Conservation (phyloP, 2,888 invertebrate species). For the Pilophorus perplexus region DNA sequence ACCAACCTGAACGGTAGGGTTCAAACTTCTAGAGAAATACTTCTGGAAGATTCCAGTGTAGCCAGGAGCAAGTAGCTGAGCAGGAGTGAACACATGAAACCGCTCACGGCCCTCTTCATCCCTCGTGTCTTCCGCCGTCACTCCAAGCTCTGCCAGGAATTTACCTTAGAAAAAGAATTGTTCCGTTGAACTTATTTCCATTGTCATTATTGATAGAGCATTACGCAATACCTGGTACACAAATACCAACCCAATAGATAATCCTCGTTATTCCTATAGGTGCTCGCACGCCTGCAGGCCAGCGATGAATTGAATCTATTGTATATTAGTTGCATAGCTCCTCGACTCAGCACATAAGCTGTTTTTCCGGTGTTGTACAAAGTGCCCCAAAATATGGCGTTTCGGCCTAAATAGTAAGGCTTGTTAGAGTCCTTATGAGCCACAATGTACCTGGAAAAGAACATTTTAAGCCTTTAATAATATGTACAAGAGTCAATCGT, state of each 20-base stretch:
- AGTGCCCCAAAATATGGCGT: constrained; percentile 58
- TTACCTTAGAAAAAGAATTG: constrained; percentile 56
- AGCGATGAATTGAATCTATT: constrained; percentile 53
- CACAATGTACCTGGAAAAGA: constrained; percentile 50
- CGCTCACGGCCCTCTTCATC: constrained; percentile 56
- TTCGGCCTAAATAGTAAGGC: constrained; percentile 59
- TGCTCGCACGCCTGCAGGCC: constrained; percentile 55
- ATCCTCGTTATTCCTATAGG: constrained; percentile 60
- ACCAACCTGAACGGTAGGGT: constrained; percentile 52
- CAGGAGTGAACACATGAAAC: constrained; percentile 57
- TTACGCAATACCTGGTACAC: no score
- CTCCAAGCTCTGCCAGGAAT: constrained; percentile 55
- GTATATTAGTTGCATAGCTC: constrained; percentile 54
- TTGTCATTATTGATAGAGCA: no score
- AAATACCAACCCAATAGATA: constrained; percentile 56
- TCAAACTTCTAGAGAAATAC: constrained; percentile 56
- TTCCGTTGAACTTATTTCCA: no score
- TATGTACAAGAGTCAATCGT: no score
- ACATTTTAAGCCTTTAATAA: no score
- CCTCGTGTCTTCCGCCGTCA: constrained; percentile 57
- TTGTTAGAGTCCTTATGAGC: constrained; percentile 52
- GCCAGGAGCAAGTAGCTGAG: constrained; percentile 53
- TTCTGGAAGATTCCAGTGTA: constrained; percentile 52
- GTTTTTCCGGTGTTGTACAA: constrained; percentile 58
- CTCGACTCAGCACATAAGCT: constrained; percentile 59